These are phyloP conservation scores for Melozone crissalis DNA, from an alignment of 2,113 vertebrate genomes.

Conservation along the genomic window DNA sequence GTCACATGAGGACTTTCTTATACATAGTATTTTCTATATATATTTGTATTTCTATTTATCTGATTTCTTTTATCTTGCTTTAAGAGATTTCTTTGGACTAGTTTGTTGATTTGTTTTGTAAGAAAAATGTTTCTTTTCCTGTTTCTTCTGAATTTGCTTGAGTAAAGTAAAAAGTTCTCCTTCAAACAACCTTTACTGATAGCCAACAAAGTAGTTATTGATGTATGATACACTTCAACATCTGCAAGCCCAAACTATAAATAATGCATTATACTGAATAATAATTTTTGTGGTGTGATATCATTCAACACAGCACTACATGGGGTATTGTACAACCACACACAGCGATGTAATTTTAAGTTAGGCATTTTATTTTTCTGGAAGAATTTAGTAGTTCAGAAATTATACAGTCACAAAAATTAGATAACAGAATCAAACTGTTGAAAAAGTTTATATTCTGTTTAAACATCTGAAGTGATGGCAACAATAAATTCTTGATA, in stretches of 20 bases:
- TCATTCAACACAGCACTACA: background rate
- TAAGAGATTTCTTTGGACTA: background rate
- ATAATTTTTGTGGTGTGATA: background rate
- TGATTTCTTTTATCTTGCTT: background rate
- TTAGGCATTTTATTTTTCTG: background rate
- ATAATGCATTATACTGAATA: constrained; percentile 14
- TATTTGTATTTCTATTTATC: background rate
- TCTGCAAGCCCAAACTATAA: background rate
- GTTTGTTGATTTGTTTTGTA: background rate
- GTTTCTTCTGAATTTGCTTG: background rate
- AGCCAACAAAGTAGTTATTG: background rate
- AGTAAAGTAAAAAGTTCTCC: background rate
- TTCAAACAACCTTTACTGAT: constrained; percentile 12
- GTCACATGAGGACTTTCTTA: background rate
- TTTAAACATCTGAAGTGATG: background rate
- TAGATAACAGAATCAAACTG: background rate
- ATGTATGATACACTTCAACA: background rate
- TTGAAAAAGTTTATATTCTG: background rate
- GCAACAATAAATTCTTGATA: background rate
- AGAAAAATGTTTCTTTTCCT: background rate
- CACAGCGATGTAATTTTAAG: background rate
- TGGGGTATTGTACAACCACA: background rate
- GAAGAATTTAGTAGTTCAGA: background rate
- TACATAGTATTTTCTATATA: background rate
- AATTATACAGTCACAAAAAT: background rate